These are phyloP conservation scores for Synanthedon vespiformis DNA, from an alignment of 2,888 invertebrate species.

Conservation along the genomic window DNA sequence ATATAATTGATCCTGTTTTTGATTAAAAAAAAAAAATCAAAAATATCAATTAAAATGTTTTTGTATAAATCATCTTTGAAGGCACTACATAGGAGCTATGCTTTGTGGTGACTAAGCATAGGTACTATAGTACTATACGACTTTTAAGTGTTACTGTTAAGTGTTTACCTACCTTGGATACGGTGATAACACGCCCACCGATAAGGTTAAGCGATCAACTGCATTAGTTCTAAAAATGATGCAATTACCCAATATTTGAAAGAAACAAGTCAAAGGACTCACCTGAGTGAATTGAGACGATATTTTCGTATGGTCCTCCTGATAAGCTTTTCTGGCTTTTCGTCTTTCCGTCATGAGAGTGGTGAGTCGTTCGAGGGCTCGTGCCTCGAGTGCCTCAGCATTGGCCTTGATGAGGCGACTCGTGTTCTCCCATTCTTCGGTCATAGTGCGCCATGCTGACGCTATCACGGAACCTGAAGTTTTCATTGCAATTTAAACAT, in stretches of 20 bases:
- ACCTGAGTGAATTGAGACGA: slow-evolving; percentile 84
- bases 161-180: too few relatives aligned
- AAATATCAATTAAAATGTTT: too few relatives aligned
- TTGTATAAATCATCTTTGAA: too few relatives aligned
- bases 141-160: too few relatives aligned
- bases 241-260: not conserved
- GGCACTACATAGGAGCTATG: too few relatives aligned
- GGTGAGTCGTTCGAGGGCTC: slow-evolving; percentile 84
- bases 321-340: slow-evolving; percentile 86
- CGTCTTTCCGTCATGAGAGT: slow-evolving; percentile 88
- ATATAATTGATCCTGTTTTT: too few relatives aligned
- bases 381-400: slow-evolving; percentile 85
- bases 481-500: not conserved
- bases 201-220: too few relatives aligned
- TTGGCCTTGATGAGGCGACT: slow-evolving; percentile 85
- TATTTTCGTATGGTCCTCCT: slow-evolving; percentile 89
- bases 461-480: slow-evolving; percentile 73
- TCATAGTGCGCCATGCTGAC: slow-evolving; percentile 84
- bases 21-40: too few relatives aligned
- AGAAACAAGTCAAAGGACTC: slow-evolving; percentile 6
- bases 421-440: slow-evolving; percentile 90
- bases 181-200: too few relatives aligned
- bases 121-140: too few relatives aligned
- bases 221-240: too few relatives aligned
- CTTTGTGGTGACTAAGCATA: too few relatives aligned